phyloP scores from a whole-genome alignment of 2,888 invertebrate genomes.

The Eupithecia subumbrata region DNA sequence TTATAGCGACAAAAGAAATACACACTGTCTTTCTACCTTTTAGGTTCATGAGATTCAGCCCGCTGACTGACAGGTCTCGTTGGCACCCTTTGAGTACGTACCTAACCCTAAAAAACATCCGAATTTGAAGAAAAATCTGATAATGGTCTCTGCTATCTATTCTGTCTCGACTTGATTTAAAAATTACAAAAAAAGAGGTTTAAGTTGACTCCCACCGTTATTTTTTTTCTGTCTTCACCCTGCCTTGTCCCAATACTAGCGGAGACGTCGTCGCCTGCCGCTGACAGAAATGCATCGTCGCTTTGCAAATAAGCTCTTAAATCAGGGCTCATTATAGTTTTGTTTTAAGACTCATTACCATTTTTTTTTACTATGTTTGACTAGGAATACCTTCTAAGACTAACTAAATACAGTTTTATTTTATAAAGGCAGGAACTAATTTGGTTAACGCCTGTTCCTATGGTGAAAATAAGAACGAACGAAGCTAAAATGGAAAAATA shows the following conservation, averaged over 20 bases:
- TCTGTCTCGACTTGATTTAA: neutral
- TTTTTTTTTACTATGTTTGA: neutral
- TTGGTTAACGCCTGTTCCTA: too few species aligned
- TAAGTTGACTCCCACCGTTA: neutral
- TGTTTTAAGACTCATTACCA: neutral
- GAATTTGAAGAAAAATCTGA: too few species aligned
- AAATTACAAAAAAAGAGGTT: neutral
- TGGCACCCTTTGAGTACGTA: too few species aligned
- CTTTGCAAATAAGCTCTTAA: slow-evolving; percentile 6
- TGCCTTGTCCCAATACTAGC: neutral
- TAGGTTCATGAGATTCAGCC: too few species aligned
- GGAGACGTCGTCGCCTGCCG: slow-evolving; percentile 10
- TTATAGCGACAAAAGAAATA: too few species aligned
- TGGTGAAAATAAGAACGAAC: too few species aligned
- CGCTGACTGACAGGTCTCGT: too few species aligned
- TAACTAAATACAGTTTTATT: too few species aligned
- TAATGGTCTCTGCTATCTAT: too few species aligned
- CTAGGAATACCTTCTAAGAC: neutral
- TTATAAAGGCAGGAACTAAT: too few species aligned
- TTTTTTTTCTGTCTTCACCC: neutral
- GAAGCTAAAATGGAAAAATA: neutral
- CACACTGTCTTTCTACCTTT: too few species aligned
- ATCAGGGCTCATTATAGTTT: slow-evolving; percentile 1
- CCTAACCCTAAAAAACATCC: too few species aligned
- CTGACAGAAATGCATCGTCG: slow-evolving; percentile 7